Evolutionary conservation across 1,140 invertebrate genomes (phyloP), one percentile per base, ranked within the genome.

Genomic region (Saccostrea echinata): DNA sequence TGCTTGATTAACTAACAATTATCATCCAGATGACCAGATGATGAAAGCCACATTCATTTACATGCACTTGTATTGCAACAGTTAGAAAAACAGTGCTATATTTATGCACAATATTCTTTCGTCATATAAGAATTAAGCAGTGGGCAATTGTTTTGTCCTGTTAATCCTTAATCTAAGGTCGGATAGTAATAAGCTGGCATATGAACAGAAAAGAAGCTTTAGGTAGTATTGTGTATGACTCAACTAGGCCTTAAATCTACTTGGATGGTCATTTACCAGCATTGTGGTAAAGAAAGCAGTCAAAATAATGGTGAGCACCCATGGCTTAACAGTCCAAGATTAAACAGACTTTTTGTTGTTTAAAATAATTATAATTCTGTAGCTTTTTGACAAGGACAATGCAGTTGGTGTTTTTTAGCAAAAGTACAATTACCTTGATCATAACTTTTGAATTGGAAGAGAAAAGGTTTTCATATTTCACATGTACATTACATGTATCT

Each of bases 101-200:
- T 76, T 76, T 76, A 76, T 76, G 68, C 68, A 76, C 68, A 76
- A 76, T 76, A 30, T 76, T 76, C 68, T 76, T 76, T 76, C 68
- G 68, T 76, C 68, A 76, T 76, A 30, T 30, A 24, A 33, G 68
- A 76, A 30, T 76, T 76, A 76, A 76, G 68, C 24, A 76, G 27
- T 76, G 30, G 27, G 27, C 68, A 27, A 76, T 43, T 43, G 27
- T 76, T 76, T 33, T 76, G 68, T 76, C 68, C 68, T 4, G 68
- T 30, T 76, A 76, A 76, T 76, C 68, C 16, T 3, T 76, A 76
- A 76, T 76, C 68, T 76, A 76, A 76, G 68, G 68, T 76, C 68
- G 27, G 16, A 76, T 13, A 30, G 24, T 21, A 30, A 16, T 30
- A 33, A 13, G 13, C 68, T 33, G 27, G 27, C 68, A 30, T 27